Percentiles rank a stretch among this genome's conserved stretches.
phyloP scores from a whole-genome alignment of 2,888 invertebrate species.

The Perizoma affinitatum region DNA sequence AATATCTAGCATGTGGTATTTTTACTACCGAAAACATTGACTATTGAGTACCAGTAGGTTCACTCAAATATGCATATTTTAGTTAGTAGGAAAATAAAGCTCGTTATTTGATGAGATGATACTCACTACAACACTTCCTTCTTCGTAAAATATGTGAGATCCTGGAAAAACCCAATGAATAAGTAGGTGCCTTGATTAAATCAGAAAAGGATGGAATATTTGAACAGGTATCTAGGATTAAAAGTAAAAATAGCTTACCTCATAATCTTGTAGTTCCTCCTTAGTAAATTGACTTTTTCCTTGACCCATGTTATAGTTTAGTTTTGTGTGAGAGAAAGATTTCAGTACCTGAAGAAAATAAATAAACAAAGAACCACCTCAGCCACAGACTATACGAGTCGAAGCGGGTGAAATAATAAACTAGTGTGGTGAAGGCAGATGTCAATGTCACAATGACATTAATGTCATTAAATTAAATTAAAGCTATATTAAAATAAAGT shows the following conservation, averaged over 20 bases:
- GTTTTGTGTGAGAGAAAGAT: background rate
- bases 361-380: slow-evolving; percentile 29
- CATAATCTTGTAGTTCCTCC: slow-evolving; percentile 95
- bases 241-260: slow-evolving; percentile 80
- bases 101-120: slow-evolving; percentile 11
- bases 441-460: too few species aligned
- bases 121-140: slow-evolving; percentile 96
- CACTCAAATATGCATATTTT: too few species aligned
- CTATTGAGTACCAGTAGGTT: background rate
- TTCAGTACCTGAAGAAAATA: slow-evolving; percentile 19
- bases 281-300: slow-evolving; percentile 93
- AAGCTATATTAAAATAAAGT: too few species aligned
- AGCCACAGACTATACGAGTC: background rate
- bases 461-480: too few species aligned
- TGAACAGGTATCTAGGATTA: background rate
- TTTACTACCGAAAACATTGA: too few species aligned
- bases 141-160: slow-evolving; percentile 96
- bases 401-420: too few species aligned
- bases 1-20: too few species aligned
- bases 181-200: too few species aligned
- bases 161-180: slow-evolving; percentile 81
- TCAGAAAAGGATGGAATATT: background rate
- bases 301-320: slow-evolving; percentile 87
- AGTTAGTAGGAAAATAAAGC: too few species aligned
- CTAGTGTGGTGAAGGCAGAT: too few species aligned